Base-by-base conservation (phyloP, 2,113 vertebrate genomes). In the Lasiurus cinereus region DNA sequence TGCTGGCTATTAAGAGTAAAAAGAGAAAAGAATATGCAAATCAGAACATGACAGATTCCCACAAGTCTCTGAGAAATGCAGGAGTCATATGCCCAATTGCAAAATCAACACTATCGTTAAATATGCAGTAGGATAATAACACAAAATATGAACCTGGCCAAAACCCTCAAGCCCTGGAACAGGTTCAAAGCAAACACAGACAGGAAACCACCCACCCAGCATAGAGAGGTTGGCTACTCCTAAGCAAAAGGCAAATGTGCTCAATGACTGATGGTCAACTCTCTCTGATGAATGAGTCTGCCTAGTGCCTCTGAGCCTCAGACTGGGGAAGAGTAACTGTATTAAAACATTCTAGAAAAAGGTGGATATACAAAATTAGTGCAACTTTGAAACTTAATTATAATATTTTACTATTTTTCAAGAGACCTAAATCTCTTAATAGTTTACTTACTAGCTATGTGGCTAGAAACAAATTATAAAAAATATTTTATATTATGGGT, bases 111-210 rank as follows among this genome's bases (percentile, higher is more conserved):
- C 48, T 80, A 19, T 43, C 54, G 2, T 96, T 96, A 94, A 97
- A 62, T 39, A 94, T 16, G 66, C 94, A 84, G 64, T 46, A 97
- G 93, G 83, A 52, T 96, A 95, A 95, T 94, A 95, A 96, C 33
- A 73, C 85, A 50, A 94, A 96, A 80, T 67, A 86, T 0, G 0
- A 96, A 96, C 88, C 88, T 92, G 64, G 93, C 52, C 33, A 93
- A 87, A 97, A 98, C 95, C 98, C 97, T 11, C 97, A 98, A 90
- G 15, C 92, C 85, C 96, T 98, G 98, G 98, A 97, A 94, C 94
- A 79, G 50, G 39, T 96, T 97, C 97, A 98, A 98, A 95, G 91
- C 66, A 97, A 97, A 97, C 4, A 76, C 94, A 97, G 96, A 97
- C 97, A 97, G 98, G 97, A 98, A 98, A 96, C 96, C 96, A 96